Base-by-base conservation (phyloP, 2,888 invertebrate genomes). In the Eupithecia subfuscata region DNA sequence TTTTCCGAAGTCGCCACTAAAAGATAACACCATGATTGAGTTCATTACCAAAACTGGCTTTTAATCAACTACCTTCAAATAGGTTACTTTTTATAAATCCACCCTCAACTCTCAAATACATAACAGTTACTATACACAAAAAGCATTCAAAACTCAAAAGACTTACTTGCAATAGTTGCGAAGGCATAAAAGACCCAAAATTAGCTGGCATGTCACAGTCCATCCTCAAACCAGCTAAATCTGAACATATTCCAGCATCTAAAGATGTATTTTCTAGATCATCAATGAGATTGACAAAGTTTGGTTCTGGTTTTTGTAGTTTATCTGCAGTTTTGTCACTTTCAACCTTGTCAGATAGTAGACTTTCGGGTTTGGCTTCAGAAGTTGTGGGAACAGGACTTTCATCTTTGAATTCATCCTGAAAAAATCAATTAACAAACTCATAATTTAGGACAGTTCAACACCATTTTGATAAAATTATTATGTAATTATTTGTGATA, bases 361-460 rank as follows among this genome's bases (percentile, higher is more conserved):
- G 8, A 25, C 14, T 43, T 43, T 68, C 65, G 22, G 80, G 81
- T 52, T 78, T 78, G n/a, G 81, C 80, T 76, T 91, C 90, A 82
- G 88, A 89, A 72, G 64, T 12, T 73, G 65, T 75, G 16, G 71
- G 64, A 45, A 84, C 82, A 56, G 85, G 25, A 18, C 1, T 86
- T 48, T 95, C 91, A 86, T 96, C 96, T 84, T 95, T 95, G 82
- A 95, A 96, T 82, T 96, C 96, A 84, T 96, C 96, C 95, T 96
- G 91, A 75, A 95, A 95, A 48, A 40, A 71, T 43, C 5, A 22
- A 18, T 40, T 6, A 48, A n/a, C n/a, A n/a, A 45, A 45, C 6
- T 45, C 45, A 16, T 16, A 45, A 1, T 16, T 16, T 16, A 5
- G 2, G 1, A 45, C 45, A 30, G 7, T 30, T 30, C 12, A 64